Conservation (phyloP, 2,113 vertebrate genomes). For the Fulica atra region DNA sequence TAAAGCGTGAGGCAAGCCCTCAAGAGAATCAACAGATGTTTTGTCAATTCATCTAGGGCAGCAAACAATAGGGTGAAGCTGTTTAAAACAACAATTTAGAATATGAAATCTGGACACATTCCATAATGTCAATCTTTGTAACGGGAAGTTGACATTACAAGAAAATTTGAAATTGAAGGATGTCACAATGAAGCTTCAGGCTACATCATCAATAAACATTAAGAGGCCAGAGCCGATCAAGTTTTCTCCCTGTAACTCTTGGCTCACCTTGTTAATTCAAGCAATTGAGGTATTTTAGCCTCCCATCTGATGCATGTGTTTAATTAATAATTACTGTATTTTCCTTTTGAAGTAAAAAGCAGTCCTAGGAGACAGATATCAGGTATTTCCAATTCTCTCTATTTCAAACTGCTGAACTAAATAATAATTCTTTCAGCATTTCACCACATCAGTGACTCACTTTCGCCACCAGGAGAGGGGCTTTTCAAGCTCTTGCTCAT, state of each 20-base stretch:
- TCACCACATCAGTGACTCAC: constrained; percentile 68
- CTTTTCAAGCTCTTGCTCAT: constrained; percentile 81
- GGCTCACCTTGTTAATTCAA: neutral
- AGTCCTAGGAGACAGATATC: neutral
- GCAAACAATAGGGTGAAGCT: neutral
- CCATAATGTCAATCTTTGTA: neutral
- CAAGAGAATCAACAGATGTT: neutral
- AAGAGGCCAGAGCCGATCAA: neutral
- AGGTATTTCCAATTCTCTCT: neutral
- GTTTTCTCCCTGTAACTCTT: neutral
- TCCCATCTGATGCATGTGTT: neutral
- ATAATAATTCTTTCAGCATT: neutral
- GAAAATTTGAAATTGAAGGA: neutral
- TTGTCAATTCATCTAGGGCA: neutral
- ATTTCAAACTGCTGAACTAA: neutral
- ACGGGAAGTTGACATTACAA: neutral
- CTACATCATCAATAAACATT: neutral
- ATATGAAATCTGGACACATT: neutral
- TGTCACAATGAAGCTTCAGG: neutral
- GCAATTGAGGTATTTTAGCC: neutral
- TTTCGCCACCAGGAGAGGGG: constrained; percentile 89
- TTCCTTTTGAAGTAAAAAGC: neutral
- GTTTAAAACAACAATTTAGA: neutral
- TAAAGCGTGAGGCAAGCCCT: neutral
- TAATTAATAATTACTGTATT: neutral